These are phyloP conservation scores for Scotopteryx bipunctaria DNA, from an alignment of 2,888 invertebrate species.

Conservation along the genomic window DNA sequence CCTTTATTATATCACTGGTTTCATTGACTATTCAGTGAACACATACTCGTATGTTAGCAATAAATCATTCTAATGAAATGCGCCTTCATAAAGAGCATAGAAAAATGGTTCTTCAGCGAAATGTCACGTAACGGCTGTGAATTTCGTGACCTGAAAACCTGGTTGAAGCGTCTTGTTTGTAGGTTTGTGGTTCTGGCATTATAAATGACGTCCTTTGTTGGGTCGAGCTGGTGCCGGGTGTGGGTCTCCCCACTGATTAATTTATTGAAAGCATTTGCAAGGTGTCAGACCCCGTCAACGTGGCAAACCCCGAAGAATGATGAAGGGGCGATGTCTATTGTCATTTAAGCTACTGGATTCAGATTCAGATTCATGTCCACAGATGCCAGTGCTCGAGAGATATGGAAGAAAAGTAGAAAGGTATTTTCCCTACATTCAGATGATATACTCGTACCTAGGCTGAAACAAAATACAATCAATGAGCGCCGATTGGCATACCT, in stretches of 20 bases:
- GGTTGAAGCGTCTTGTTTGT: conserved; percentile 55
- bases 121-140: conserved; percentile 38
- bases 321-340: too few species aligned
- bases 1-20: conserved; percentile 45
- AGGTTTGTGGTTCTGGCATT: conserved; percentile 53
- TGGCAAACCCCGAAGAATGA: too few species aligned
- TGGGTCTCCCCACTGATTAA: conserved; percentile 20
- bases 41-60: conserved; percentile 14
- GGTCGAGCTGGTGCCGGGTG: conserved; percentile 29
- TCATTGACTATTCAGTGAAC: conserved; percentile 24
- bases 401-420: too few species aligned
- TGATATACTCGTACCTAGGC: too few species aligned
- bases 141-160: conserved; percentile 68
- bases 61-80: conserved; percentile 25
- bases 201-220: conserved; percentile 48
- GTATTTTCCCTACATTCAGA: too few species aligned
- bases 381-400: too few species aligned
- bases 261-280: conserved; percentile 15
- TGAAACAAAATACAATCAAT: too few species aligned
- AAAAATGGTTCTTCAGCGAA: conserved; percentile 24
- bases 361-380: too few species aligned
- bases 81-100: conserved; percentile 17
- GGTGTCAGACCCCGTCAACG: too few species aligned
- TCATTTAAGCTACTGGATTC: too few species aligned
- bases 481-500: conserved; percentile 10